Evolutionary conservation across 2,888 invertebrate species (phyloP).

Genomic region (Agriopis leucophaearia): DNA sequence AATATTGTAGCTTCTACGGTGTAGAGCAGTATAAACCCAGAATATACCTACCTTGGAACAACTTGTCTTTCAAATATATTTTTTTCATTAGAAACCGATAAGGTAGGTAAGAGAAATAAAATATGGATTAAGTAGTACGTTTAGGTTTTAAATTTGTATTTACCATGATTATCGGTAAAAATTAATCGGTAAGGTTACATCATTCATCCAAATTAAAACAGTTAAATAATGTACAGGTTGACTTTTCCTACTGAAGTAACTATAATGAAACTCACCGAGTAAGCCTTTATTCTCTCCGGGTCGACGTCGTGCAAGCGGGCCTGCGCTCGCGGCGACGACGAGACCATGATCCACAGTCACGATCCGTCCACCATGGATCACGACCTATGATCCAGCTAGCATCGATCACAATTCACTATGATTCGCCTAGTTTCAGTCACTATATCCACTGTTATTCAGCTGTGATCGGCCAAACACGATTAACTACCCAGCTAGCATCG

Average conservation of each 20-base stretch:
- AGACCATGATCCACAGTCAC: conserved; percentile 84
- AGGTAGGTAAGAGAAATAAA: too few species aligned
- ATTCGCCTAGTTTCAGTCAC: not conserved
- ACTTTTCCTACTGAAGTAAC: conserved; percentile 22
- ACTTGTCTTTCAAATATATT: too few species aligned
- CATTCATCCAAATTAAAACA: too few species aligned
- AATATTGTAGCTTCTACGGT: too few species aligned
- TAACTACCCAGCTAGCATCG: not conserved
- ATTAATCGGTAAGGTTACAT: too few species aligned
- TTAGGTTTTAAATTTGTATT: too few species aligned
- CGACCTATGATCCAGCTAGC: conserved; percentile 47
- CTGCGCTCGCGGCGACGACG: conserved; percentile 83
- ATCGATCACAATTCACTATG: not conserved
- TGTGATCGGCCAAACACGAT: not conserved
- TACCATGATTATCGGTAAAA: too few species aligned
- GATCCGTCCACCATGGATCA: conserved; percentile 59
- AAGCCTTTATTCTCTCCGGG: conserved; percentile 79
- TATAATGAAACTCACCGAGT: conserved; percentile 74
- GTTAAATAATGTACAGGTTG: not conserved
- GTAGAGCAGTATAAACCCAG: too few species aligned
- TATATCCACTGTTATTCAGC: not conserved
- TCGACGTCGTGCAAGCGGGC: conserved; percentile 80
- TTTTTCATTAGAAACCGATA: too few species aligned
- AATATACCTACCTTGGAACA: too few species aligned
- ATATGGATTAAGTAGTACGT: too few species aligned